Base-by-base conservation (phyloP, 2,888 invertebrate genomes). In the Volucella bombylans region DNA sequence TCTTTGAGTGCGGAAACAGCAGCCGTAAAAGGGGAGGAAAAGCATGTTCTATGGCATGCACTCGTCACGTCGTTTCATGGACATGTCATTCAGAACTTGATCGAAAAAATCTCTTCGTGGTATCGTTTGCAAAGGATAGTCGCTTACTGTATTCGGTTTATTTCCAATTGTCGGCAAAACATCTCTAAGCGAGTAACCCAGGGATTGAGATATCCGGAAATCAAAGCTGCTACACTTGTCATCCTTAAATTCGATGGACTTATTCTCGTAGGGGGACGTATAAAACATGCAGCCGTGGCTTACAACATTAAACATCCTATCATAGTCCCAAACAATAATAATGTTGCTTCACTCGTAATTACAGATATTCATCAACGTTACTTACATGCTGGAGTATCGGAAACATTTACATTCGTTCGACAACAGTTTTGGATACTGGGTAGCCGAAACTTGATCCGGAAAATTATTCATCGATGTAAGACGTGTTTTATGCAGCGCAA, bases 361-460 rank as follows among this genome's bases (percentile, higher is more conserved):
- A n/a, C 9, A 39, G 41, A 64, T 15, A 52, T 61, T 47, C 81
- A 81, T 41, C 64, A 69, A 23, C 14, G 9, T 6, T 52, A 80
- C 15, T 45, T 80, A 31, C 73, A 67, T 54, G 23, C 80, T 15
- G 72, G 59, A 12, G 68, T 68, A 0, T 59, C 67, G 12, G 47
- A 65, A 14, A 80, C 79, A 4, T 80, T 80, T 14, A 39, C 54
- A 14, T 15, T 76, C 4, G 62, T 52, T 54, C 69, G 82, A n/a
- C 82, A 76, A 49, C 64, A 65, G 52, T 82, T 55, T 45, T 76
- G 74, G 59, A 71, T 77, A 8, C 57, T 80, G 12, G 18, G 18
- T 18, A 18, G 18, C 18, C 18, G 18, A 18, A 18, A 18, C 18
- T 18, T 18, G 18, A 18, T 18, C 18, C 18, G 18, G 2, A 18